Base-by-base conservation (phyloP, 2,797 vertebrate genomes). In the Rhinatrema bivittatum region DNA sequence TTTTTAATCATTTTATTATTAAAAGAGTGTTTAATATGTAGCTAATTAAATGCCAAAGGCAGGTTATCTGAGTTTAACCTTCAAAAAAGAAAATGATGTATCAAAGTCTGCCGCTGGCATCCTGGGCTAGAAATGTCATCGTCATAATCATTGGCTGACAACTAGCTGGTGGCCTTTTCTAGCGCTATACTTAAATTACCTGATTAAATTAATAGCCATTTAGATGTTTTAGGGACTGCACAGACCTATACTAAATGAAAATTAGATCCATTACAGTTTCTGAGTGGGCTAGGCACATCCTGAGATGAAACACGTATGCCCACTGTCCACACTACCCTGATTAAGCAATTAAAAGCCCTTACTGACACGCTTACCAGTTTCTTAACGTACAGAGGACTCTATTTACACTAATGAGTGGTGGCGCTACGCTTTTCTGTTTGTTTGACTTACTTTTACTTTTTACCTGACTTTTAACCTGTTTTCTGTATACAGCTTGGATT, bases 21-120 rank as follows among this genome's bases (percentile, higher is more conserved):
- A 94, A 95, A 98, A 95, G 93, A 94, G 91, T 96, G 90, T 95
- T 97, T 98, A 95, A 97, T 93, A 98, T 94, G 93, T 94, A 89
- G 87, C 90, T 97, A 97, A 98, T 97, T 95, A 96, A 97, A 97
- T 91, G 93, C 94, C 94, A 95, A 94, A 96, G 93, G 93, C 93
- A 93, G 93, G 91, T 97, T 94, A 96, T 93, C 92, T 91, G 90
- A 94, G 91, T 95, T 98, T 98, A 97, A 97, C 94, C 94, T 97
- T 98, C 94, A 98, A 91, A 94, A n/a, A 89, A 84, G 89, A 91
- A 93, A 96, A 91, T 91, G 88, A 94, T 94, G 93, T 91, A 93
- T 95, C 90, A 89, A 88, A 93, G 86, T 87, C 87, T 91, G 88
- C 91, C 92, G 86, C 79, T 89, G 91, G 91, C 94, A 91, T 92